Evolutionary conservation across 2,888 invertebrate species (phyloP), one percentile per base, ranked within the genome.

Genomic region (Protophormia terraenovae): DNA sequence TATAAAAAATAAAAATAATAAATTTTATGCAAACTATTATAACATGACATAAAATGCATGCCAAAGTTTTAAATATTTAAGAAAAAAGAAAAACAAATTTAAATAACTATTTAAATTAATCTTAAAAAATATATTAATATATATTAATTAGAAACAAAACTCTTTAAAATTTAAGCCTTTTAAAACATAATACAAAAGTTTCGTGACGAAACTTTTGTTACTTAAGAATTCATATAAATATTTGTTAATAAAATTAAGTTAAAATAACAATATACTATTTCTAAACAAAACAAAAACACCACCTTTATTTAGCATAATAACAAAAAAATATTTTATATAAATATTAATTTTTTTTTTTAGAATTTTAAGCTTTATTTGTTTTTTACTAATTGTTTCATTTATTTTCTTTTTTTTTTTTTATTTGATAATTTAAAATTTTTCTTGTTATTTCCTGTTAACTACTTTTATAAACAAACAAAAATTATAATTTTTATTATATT

Each of bases 21-120:
- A 55, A 67, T 50, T 73, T 71, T 71, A 85, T 78, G 62, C 71
- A 82, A 85, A 85, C 78, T 84, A 87, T 88, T 87, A 89, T 87
- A 87, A 88, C 90, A 91, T 91, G 91, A 91, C 90, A 91, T 90
- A 89, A 89, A 91, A 90, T 91, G 91, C 90, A 91, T 91, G 91
- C 91, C 91, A 91, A 91, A 91, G 91, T 90, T 82, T 66, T 91
- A 86, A 86, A 84, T 60, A 79, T 86, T 75, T 80, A 87, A 86
- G 81, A 64, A 62, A 71, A 55, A 77, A 27, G 64, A 41, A 55
- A 60, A 71, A n/a, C n/a, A n/a, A n/a, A 55, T 62, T 41, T 69
- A 69, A 73, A 73, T 5, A 75, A 64, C 12, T 55, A 72, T 5
- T 66, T 60, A 73, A n/a, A n/a, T n/a, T 60, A 29, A 84, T 16